These are phyloP conservation scores for Gallinago stenura DNA, from an alignment of 2,797 vertebrate genomes.

Conservation along the genomic window DNA sequence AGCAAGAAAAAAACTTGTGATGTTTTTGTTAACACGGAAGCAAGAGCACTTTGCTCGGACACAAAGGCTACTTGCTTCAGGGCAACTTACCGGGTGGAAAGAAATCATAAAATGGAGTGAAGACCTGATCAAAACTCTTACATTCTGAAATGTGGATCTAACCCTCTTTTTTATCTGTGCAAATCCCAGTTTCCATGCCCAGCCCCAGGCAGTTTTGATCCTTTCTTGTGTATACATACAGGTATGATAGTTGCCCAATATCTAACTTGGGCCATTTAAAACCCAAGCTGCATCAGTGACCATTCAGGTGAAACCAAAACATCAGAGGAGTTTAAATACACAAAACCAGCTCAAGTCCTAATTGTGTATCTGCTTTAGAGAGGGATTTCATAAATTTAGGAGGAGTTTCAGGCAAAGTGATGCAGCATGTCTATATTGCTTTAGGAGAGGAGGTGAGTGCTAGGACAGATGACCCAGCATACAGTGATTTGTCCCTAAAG, in stretches of 20 bases:
- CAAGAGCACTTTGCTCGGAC: not conserved
- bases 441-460: not conserved
- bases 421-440: not conserved
- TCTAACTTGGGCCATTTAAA: not conserved
- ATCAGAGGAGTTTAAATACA: not conserved
- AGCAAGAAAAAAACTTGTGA: not conserved
- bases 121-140: not conserved
- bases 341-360: not conserved
- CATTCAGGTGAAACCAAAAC: not conserved
- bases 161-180: not conserved
- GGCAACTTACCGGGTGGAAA: not conserved
- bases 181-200: not conserved
- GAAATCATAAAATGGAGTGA: not conserved
- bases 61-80: not conserved
- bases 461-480: not conserved
- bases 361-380: not conserved
- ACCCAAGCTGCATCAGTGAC: not conserved
- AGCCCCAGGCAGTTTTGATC: not conserved
- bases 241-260: not conserved
- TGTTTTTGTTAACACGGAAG: not conserved
- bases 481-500: not conserved
- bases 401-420: not conserved
- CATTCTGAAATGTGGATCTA: not conserved
- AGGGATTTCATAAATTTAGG: not conserved
- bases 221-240: not conserved